A percentile compares a stretch with the other conserved stretches of the same genome.
phyloP scores from a whole-genome alignment of 2,888 invertebrate species.

The Antheraea assamensis region DNA sequence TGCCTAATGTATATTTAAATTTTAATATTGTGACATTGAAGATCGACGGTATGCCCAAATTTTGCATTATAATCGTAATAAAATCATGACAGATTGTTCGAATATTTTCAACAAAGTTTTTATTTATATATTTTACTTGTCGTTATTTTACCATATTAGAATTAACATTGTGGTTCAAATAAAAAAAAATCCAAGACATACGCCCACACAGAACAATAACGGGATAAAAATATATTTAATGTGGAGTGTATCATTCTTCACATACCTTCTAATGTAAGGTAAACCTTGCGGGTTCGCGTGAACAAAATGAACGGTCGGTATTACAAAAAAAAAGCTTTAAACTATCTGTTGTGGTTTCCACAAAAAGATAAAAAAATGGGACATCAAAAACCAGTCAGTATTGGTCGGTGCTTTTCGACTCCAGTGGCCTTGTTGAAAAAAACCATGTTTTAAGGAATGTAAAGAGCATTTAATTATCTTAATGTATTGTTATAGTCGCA shows the following conservation, averaged over 20 bases:
- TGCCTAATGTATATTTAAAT: conserved; percentile 45
- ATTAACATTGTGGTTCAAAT: conserved; percentile 19
- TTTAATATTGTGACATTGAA: conserved; percentile 45
- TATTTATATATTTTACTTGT: conserved; percentile 24
- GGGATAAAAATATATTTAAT: conserved; percentile 16
- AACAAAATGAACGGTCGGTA: conserved; percentile 67
- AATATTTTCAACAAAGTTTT: conserved; percentile 29
- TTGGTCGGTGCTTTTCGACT: conserved; percentile 79
- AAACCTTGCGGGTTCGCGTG: conserved; percentile 57
- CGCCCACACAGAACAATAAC: conserved; percentile 5
- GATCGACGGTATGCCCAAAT: conserved; percentile 44
- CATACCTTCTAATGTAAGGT: conserved; percentile 32
- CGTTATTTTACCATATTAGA: conserved; percentile 16
- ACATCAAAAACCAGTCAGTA: conserved; percentile 78
- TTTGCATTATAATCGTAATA: conserved; percentile 41
- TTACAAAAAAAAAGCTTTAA: conserved; percentile 75
- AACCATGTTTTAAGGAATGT: conserved; percentile 81
- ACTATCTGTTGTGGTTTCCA: conserved; percentile 79
- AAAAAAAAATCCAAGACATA: neutral
- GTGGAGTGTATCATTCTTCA: conserved; percentile 17
- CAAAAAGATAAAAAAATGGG: conserved; percentile 68
- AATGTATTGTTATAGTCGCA: conserved; percentile 80
- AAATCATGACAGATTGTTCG: conserved; percentile 39
- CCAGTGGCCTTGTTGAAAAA: conserved; percentile 71
- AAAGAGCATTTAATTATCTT: conserved; percentile 82